Percentiles rank a stretch among this genome's conserved stretches.
These are phyloP conservation scores for Thomomys bottae DNA, from an alignment of 2,113 vertebrate genomes.

Conservation along the genomic window DNA sequence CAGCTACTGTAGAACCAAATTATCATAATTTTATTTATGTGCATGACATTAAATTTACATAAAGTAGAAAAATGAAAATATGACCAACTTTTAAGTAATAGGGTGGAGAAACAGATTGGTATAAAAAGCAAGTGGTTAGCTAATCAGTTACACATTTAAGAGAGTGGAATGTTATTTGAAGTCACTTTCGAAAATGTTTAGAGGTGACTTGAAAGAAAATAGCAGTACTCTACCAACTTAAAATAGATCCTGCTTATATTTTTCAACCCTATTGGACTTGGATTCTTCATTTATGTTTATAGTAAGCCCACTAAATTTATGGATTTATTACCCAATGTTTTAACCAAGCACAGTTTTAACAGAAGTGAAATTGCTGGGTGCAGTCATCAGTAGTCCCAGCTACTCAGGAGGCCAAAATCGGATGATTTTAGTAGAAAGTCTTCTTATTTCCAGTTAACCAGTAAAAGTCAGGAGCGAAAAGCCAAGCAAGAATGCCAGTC, in stretches of 20 bases:
- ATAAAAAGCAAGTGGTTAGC: conserved; percentile 19
- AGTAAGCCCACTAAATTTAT: not conserved
- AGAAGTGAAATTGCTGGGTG: not conserved
- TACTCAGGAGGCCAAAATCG: too few relatives aligned
- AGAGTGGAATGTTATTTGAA: conserved; percentile 16
- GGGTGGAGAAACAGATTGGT: conserved; percentile 30
- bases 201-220: conserved; percentile 7
- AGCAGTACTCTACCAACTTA: not conserved
- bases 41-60: conserved; percentile 53
- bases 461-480: too few relatives aligned
- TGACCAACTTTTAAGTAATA: conserved; percentile 25
- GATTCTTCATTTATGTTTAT: not conserved
- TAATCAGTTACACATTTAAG: not conserved
- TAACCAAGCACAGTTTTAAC: not conserved
- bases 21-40: conserved; percentile 70
- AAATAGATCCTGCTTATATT: not conserved
- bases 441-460: too few relatives aligned
- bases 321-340: too few relatives aligned
- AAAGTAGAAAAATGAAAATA: conserved; percentile 66
- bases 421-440: too few relatives aligned
- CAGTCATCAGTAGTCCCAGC: too few relatives aligned
- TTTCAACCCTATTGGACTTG: not conserved
- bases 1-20: conserved; percentile 44
- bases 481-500: too few relatives aligned
- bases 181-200: not conserved